These are phyloP conservation scores for Ischnus inquisitorius DNA, from an alignment of 2,888 invertebrate species.

Conservation along the genomic window DNA sequence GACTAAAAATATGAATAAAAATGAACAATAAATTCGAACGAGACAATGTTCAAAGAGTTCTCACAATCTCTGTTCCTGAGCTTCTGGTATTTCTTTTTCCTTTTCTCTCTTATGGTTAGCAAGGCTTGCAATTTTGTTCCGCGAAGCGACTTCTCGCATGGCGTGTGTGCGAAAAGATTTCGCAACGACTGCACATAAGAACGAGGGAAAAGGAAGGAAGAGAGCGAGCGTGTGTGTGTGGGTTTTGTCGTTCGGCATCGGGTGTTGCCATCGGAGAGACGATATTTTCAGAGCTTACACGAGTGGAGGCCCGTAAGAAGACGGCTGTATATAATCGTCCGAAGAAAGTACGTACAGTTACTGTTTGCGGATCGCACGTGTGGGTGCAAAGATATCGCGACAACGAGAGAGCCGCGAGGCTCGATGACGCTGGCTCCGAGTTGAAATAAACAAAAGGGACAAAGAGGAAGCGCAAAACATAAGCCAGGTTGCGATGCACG, in stretches of 20 bases:
- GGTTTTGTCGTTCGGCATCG: too few species aligned
- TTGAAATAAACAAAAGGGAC: not conserved
- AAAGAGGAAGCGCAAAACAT: not conserved
- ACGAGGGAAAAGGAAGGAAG: slow-evolving; percentile 20
- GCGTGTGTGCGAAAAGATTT: slow-evolving; percentile 48
- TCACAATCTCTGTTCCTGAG: slow-evolving; percentile 35
- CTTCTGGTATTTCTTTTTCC: not conserved
- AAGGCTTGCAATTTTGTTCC: slow-evolving; percentile 65
- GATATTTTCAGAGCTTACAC: too few species aligned
- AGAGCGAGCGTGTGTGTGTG: not conserved
- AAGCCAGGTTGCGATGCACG: not conserved
- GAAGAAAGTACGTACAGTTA: not conserved
- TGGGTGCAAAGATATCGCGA: slow-evolving; percentile 11
- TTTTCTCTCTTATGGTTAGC: slow-evolving; percentile 53
- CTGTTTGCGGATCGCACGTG: not conserved
- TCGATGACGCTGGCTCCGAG: not conserved
- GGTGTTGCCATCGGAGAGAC: too few species aligned
- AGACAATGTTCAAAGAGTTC: slow-evolving; percentile 22
- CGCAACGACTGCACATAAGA: slow-evolving; percentile 55
- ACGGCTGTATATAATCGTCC: not conserved
- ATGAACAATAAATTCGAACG: not conserved
- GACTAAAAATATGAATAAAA: slow-evolving; percentile 6
- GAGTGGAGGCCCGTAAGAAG: too few species aligned
- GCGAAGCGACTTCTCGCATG: slow-evolving; percentile 51
- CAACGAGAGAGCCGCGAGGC: not conserved